Conservation (phyloP, 2,797 vertebrate genomes). For the Diplodus sargus region DNA sequence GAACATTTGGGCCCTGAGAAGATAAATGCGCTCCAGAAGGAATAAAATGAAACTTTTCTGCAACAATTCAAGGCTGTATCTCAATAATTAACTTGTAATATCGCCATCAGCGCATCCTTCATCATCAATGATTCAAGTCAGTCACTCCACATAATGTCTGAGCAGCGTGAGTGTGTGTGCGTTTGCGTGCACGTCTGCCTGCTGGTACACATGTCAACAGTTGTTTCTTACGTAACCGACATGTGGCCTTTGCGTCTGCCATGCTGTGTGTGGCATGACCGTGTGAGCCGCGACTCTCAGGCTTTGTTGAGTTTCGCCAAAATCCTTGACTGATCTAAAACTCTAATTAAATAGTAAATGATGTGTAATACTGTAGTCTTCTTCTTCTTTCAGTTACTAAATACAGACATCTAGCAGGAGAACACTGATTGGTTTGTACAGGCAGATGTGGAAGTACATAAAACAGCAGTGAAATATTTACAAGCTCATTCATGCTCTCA, state of each 20-base stretch:
- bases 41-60: not conserved
- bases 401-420: slow-evolving; percentile 1
- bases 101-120: not conserved
- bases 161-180: slow-evolving; percentile 14
- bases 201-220: slow-evolving; percentile 34
- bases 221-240: slow-evolving; percentile 42
- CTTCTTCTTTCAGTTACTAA: not conserved
- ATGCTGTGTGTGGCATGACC: slow-evolving; percentile 16
- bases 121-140: slow-evolving; percentile 25
- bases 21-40: too few relatives aligned
- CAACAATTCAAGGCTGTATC: not conserved
- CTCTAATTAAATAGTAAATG: slow-evolving; percentile 18
- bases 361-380: not conserved
- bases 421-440: not conserved
- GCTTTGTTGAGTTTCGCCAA: slow-evolving; percentile 42
- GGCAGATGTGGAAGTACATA: not conserved
- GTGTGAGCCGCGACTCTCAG: slow-evolving; percentile 18
- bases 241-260: slow-evolving; percentile 34
- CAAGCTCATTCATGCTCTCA: not conserved
- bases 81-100: slow-evolving; percentile 2
- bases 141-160: slow-evolving; percentile 19
- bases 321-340: slow-evolving; percentile 35
- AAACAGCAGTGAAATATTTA: slow-evolving; percentile 5
- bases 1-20: too few relatives aligned
- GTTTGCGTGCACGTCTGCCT: slow-evolving; percentile 3